Base-by-base conservation (phyloP, 2,113 vertebrate species). In the Neodon shergylaensis region DNA sequence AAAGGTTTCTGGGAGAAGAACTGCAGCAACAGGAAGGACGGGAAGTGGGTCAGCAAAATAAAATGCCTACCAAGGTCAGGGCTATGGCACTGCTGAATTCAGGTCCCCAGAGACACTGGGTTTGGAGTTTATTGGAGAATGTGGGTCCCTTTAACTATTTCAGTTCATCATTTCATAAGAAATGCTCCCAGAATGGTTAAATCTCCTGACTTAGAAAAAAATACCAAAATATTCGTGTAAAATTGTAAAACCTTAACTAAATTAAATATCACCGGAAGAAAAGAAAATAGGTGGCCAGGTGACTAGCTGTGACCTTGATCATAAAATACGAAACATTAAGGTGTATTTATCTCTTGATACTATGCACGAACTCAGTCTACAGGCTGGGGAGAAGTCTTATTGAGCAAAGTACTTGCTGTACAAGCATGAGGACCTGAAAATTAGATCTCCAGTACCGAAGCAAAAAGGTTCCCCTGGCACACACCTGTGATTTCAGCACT, bases 81-180 rank as follows among this genome's bases (percentile, higher is more conserved):
- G 13, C 12, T 54, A 6, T n/a, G 13, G 65, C 31, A 94, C 4
- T 83, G 52, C 28, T 49, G n/a, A 66, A 66, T 3, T 44, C 58
- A 87, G 36, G 49, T 42, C 68, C 42, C 11, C 26, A 28, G 73
- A 49, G 19, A 0, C 28, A 21, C 26, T 44, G 39, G 58, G 36
- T 2, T 2, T 7, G 13, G 0, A 1, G 36, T 11, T 11, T 39
- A 14, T 2, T 44, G 3, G 13, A 63, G n/a, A 90, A 21, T 1
- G 1, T 24, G 8, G 8, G 19, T n/a, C 33, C n/a, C 12, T 21
- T 10, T 44, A 28, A 9, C 39, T 1, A 4, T 16, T 54, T 78
- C 79, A 65, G 70, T 10, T 74, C 54, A 74, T 4, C 8, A 47
- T 31, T 31, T 13, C 36, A 33, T n/a, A 66, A 36, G 49, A 36